Conservation (phyloP, 2,888 invertebrate genomes). For the Euplagia quadripunctaria region DNA sequence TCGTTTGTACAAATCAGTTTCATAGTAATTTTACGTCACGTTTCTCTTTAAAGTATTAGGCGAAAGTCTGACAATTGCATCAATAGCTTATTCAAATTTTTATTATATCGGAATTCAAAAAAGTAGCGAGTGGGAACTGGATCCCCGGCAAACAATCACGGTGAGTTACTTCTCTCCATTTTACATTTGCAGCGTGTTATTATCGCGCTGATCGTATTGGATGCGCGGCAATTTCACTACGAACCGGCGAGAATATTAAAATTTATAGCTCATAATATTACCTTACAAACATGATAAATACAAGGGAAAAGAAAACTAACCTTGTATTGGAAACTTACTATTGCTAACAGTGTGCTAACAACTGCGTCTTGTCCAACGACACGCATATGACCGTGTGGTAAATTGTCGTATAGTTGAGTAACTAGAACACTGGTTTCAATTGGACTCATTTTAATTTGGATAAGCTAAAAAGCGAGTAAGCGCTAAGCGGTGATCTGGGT, state of each 20-base stretch:
- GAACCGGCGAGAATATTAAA: constrained; percentile 31
- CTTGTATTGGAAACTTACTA: constrained; percentile 11
- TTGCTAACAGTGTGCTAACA: constrained; percentile 3
- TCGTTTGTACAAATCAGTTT: constrained; percentile 36
- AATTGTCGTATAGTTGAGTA: constrained; percentile 51
- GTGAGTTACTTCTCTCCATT: constrained; percentile 66
- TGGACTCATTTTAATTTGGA: constrained; percentile 64
- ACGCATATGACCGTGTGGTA: constrained; percentile 20
- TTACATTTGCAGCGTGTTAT: constrained; percentile 62
- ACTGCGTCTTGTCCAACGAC: constrained; percentile 13
- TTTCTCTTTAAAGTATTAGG: constrained; percentile 50
- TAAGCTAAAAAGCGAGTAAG: constrained; percentile 72
- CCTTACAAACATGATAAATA: constrained; percentile 31
- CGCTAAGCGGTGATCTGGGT: constrained; percentile 74
- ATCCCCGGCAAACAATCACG: constrained; percentile 68
- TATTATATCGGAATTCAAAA: constrained; percentile 58
- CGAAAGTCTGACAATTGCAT: constrained; percentile 61
- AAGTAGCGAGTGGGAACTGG: constrained; percentile 68
- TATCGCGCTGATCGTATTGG: constrained; percentile 60
- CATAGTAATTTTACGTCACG: constrained; percentile 43
- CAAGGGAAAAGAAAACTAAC: constrained; percentile 24
- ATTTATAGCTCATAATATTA: constrained; percentile 25
- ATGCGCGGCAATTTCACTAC: constrained; percentile 53
- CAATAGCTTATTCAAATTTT: constrained; percentile 62
- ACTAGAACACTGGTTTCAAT: constrained; percentile 64